Evolutionary conservation across 2,113 vertebrate genomes (phyloP).

Genomic region (Conger conger): DNA sequence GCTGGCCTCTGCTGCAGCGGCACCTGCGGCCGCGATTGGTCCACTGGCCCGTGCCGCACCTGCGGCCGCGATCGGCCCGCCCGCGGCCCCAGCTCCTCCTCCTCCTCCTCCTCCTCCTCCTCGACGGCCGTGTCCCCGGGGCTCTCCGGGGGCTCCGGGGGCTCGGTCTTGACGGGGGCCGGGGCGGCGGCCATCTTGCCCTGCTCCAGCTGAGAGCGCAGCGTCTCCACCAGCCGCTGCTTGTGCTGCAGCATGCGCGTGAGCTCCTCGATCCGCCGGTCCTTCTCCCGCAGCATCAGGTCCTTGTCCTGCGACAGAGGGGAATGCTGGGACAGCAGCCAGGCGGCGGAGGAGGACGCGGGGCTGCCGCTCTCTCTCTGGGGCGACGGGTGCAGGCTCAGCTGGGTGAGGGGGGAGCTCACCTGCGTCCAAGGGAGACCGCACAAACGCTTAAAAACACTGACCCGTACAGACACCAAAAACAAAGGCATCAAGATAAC

Average conservation of each 20-base stretch:
- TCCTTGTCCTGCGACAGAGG: conserved; percentile 76
- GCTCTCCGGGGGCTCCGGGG: conserved; percentile 51
- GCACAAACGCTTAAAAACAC: not conserved
- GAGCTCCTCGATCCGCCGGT: conserved; percentile 92
- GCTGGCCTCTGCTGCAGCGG: conserved; percentile 39
- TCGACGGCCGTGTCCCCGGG: conserved; percentile 46
- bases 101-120: conserved; percentile 46
- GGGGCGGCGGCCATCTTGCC: conserved; percentile 70
- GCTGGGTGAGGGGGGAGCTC: conserved; percentile 87
- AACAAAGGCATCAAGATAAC: conserved; percentile 13
- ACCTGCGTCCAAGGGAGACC: conserved; percentile 57
- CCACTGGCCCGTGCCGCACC: conserved; percentile 40
- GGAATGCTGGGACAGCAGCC: conserved; percentile 7
- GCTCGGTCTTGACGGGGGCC: conserved; percentile 54
- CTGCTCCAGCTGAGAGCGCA: conserved; percentile 87
- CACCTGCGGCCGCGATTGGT: conserved; percentile 20
- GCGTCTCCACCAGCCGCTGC: conserved; percentile 90
- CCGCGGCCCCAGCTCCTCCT: conserved; percentile 19
- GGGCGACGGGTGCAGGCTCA: conserved; percentile 80
- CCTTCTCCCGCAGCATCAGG: conserved; percentile 96
- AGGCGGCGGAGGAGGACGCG: conserved; percentile 19
- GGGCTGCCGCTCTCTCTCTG: conserved; percentile 72
- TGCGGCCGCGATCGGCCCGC: conserved; percentile 32
- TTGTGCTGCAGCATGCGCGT: conserved; percentile 93
- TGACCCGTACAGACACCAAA: not conserved